Conservation (phyloP, 2,113 vertebrate species). For the Macrotus californicus region DNA sequence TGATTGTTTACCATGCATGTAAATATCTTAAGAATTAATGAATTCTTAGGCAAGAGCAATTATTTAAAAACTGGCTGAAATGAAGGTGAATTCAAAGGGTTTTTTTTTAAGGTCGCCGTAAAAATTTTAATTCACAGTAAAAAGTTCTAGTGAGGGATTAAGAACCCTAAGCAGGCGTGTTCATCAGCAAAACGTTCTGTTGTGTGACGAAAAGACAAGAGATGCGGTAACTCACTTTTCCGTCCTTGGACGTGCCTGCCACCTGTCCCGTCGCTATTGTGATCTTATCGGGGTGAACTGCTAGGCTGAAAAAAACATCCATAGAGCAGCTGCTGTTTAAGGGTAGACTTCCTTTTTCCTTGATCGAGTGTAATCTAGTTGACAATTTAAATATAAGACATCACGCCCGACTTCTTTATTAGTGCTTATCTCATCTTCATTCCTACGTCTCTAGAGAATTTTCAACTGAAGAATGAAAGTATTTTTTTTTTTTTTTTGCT, state of each 20-base stretch:
- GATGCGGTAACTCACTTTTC: constrained; percentile 87
- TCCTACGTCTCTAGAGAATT: not conserved
- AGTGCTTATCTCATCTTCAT: not conserved
- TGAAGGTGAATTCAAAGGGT: not conserved
- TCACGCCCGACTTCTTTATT: not conserved
- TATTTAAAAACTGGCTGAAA: not conserved
- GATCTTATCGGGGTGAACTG: constrained; percentile 98
- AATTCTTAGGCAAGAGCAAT: not conserved
- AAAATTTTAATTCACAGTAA: not conserved
- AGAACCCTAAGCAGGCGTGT: not conserved
- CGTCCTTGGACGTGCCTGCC: constrained; percentile 95
- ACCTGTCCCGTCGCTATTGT: constrained; percentile 99
- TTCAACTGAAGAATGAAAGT: not conserved
- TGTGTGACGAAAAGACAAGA: not conserved
- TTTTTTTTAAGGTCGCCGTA: not conserved
- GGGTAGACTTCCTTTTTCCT: not conserved
- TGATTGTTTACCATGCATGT: not conserved
- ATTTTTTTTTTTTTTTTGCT: not conserved
- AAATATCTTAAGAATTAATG: not conserved
- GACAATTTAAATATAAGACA: not conserved
- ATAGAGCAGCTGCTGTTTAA: not conserved
- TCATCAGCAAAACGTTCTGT: rapidly evolving
- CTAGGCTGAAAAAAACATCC: constrained; percentile 83
- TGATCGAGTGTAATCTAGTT: not conserved
- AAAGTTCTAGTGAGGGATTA: not conserved